Percentiles rank a stretch among this genome's conserved stretches.
Conservation (phyloP, 2,797 vertebrate genomes). For the Xenops minutus region DNA sequence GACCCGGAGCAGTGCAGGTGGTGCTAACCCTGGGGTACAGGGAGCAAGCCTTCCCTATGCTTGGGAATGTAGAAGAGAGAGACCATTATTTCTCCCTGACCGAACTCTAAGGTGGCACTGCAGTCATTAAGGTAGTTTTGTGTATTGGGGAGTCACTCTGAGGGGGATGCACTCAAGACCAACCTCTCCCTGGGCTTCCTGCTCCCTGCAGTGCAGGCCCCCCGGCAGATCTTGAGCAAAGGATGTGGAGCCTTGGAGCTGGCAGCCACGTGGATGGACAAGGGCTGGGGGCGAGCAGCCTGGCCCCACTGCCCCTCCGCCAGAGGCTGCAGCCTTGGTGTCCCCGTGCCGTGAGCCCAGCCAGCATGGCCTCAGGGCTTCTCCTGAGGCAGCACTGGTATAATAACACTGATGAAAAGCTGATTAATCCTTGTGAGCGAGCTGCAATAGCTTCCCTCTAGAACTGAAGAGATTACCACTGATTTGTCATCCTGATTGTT, state of each 20-base stretch:
- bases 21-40: not conserved
- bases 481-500: constrained; percentile 66
- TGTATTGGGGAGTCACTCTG: not conserved
- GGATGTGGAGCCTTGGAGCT: fast-evolving
- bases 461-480: constrained; percentile 28
- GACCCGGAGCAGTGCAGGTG: not conserved
- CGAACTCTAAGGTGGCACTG: not conserved
- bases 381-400: not conserved
- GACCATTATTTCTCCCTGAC: not conserved
- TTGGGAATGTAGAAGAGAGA: not conserved
- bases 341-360: not conserved
- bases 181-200: not conserved
- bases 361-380: not conserved
- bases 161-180: not conserved
- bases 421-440: constrained; percentile 19
- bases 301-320: not conserved
- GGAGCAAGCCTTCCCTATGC: not conserved
- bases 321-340: not conserved
- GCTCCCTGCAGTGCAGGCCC: not conserved
- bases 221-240: fast-evolving
- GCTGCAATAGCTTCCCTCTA: not conserved
- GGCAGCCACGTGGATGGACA: not conserved
- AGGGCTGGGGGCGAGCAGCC: not conserved
- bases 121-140: not conserved
- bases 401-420: constrained; percentile 60